phyloP scores from a whole-genome alignment of 2,113 vertebrate genomes.

The Connochaetes taurinus region DNA sequence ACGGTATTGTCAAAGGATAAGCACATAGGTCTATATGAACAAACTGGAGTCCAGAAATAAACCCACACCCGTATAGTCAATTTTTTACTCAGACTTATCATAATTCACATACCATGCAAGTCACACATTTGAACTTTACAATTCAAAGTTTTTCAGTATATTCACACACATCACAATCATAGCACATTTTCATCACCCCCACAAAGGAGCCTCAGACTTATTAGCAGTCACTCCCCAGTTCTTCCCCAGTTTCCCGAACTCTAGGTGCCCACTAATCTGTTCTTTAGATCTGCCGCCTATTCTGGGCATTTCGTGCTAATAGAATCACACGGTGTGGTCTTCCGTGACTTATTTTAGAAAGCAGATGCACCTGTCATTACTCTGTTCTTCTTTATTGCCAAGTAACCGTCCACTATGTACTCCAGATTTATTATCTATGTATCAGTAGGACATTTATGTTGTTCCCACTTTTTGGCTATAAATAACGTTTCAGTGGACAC shows the following conservation, averaged over 20 bases:
- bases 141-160: not conserved
- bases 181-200: not conserved
- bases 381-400: not conserved
- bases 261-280: not conserved
- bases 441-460: not conserved
- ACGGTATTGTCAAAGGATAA: not conserved
- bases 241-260: not conserved
- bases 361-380: not conserved
- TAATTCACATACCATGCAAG: not conserved
- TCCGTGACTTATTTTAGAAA: not conserved
- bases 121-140: not conserved
- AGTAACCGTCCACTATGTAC: no score
- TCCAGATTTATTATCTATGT: not conserved
- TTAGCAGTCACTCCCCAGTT: not conserved
- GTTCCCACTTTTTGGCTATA: not conserved
- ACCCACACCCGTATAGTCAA: accelerated
- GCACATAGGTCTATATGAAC: not conserved
- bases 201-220: not conserved
- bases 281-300: not conserved
- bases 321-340: not conserved
- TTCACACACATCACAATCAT: not conserved
- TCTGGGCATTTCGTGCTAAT: not conserved
- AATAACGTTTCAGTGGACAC: not conserved
- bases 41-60: not conserved
- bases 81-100: not conserved